These are phyloP conservation scores for Patagioenas fasciata DNA, from an alignment of 2,113 vertebrate genomes.

Conservation along the genomic window DNA sequence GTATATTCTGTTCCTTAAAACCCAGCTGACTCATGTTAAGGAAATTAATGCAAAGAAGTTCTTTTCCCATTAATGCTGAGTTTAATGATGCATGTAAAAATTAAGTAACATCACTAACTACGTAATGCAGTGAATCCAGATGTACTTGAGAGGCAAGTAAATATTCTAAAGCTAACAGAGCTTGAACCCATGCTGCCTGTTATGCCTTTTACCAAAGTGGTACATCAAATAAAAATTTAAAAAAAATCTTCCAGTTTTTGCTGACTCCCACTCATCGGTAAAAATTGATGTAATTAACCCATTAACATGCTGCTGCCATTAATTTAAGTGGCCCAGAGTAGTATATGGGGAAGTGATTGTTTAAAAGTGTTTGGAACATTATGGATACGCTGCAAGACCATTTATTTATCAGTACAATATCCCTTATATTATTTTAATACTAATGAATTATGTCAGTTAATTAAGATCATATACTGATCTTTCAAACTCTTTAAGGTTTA, in stretches of 20 bases:
- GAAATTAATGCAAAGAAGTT: slow-evolving; percentile 26
- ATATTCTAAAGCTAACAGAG: slow-evolving; percentile 51
- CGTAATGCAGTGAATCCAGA: slow-evolving; percentile 51
- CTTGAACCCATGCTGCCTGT: slow-evolving; percentile 62
- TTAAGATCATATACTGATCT: slow-evolving; percentile 72
- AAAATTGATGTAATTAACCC: slow-evolving; percentile 42
- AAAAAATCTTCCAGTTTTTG: background rate
- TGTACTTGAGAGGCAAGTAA: slow-evolving; percentile 60
- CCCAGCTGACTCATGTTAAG: background rate
- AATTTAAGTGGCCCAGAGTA: slow-evolving; percentile 45
- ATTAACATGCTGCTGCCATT: slow-evolving; percentile 58
- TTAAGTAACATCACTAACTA: slow-evolving; percentile 31
- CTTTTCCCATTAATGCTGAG: slow-evolving; percentile 16
- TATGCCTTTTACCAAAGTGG: slow-evolving; percentile 59
- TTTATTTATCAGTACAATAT: slow-evolving; percentile 74
- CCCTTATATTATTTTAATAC: slow-evolving; percentile 64
- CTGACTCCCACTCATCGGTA: slow-evolving; percentile 48
- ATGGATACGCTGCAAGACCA: slow-evolving; percentile 76
- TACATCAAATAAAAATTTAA: slow-evolving; percentile 31
- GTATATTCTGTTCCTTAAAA: slow-evolving; percentile 48
- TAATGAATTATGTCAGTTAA: slow-evolving; percentile 70
- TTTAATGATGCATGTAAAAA: slow-evolving; percentile 43
- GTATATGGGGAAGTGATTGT: slow-evolving; percentile 31
- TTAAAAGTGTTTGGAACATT: slow-evolving; percentile 59
- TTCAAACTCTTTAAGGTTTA: slow-evolving; percentile 79